phyloP scores from a whole-genome alignment of 2,888 invertebrate genomes.

The Lasioglossum pauxillum region DNA sequence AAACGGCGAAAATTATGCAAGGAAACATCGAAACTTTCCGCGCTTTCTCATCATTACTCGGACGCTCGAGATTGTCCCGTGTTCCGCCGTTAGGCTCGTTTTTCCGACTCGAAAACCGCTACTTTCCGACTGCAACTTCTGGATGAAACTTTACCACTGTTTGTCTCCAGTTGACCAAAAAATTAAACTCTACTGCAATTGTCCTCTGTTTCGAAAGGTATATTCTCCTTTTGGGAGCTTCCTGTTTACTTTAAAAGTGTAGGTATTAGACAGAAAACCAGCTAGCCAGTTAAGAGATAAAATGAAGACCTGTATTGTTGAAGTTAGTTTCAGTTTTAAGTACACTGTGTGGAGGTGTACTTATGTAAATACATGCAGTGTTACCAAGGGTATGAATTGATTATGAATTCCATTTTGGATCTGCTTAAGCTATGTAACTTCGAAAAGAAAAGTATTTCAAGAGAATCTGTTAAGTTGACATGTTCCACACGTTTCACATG shows the following conservation, averaged over 20 bases:
- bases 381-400: too few species aligned
- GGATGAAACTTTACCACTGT: conserved; percentile 26
- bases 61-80: conserved; percentile 25
- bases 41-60: conserved; percentile 62
- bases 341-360: neutral
- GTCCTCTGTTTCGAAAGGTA: neutral
- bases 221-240: neutral
- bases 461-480: neutral
- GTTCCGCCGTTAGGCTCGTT: conserved; percentile 14
- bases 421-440: neutral
- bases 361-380: neutral
- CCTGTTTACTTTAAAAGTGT: neutral
- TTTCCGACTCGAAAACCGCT: conserved; percentile 4
- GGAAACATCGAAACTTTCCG: conserved; percentile 63
- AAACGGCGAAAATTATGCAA: conserved; percentile 64
- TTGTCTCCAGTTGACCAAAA: neutral
- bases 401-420: neutral
- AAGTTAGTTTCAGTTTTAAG: neutral
- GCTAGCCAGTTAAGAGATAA: too few species aligned
- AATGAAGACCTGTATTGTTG: neutral
- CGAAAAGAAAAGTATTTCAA: neutral
- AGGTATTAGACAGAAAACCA: too few species aligned
- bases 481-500: neutral
- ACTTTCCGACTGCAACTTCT: neutral
- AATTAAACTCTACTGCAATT: neutral